phyloP scores from a whole-genome alignment of 2,888 invertebrate genomes.

The Belgica antarctica region DNA sequence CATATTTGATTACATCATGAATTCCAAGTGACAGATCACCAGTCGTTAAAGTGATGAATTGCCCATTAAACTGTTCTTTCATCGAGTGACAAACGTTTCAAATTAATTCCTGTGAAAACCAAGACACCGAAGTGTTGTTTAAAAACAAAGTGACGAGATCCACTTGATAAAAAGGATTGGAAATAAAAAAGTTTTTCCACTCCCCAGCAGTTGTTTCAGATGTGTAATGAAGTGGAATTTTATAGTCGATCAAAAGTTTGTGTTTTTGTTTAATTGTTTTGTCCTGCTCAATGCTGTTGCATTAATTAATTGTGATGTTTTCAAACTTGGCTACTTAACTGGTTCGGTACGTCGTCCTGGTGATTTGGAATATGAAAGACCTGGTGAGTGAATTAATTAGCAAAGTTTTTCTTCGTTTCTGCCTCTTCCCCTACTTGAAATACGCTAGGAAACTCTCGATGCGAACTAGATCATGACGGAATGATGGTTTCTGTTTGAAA shows the following conservation, averaged over 20 bases:
- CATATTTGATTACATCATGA: not conserved
- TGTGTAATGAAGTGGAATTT: slow-evolving; percentile 44
- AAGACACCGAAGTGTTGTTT: not conserved
- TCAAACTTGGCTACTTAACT: slow-evolving; percentile 79
- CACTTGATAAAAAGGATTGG: no score
- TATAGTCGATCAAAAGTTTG: slow-evolving; percentile 40
- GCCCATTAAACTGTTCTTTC: slow-evolving; percentile 5
- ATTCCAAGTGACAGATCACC: not conserved
- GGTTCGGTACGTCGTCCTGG: slow-evolving; percentile 77
- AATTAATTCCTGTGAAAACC: not conserved
- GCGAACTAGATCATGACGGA: no score
- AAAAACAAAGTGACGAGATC: not conserved
- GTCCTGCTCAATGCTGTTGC: slow-evolving; percentile 15
- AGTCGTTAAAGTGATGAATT: slow-evolving; percentile 1
- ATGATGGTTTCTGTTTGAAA: no score
- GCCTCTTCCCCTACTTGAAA: not conserved
- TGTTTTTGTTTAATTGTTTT: slow-evolving; percentile 42
- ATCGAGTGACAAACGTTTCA: not conserved
- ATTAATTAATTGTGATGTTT: slow-evolving; percentile 58
- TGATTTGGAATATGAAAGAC: slow-evolving; percentile 75
- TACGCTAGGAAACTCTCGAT: not conserved
- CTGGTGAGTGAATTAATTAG: slow-evolving; percentile 56
- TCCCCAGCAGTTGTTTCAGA: not conserved
- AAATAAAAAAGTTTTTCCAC: not conserved
- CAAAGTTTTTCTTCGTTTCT: slow-evolving; percentile 1